Conservation (phyloP, 2,888 invertebrate genomes). For the Catotricha subobsoleta region DNA sequence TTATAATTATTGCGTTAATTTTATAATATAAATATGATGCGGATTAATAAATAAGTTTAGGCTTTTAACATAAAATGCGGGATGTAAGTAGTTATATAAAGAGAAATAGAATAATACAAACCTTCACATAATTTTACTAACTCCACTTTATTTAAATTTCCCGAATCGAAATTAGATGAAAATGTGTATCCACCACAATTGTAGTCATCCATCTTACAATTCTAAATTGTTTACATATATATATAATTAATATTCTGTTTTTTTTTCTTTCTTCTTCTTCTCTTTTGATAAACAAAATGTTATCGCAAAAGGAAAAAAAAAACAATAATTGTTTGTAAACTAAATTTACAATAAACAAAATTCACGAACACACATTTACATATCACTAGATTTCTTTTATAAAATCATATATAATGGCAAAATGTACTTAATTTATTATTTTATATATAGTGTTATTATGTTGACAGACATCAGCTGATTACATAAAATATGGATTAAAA, state of each 20-base stretch:
- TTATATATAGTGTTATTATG: no score
- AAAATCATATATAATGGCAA: no score
- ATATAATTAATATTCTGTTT: neutral
- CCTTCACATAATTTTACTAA: conserved; percentile 40
- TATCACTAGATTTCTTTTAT: neutral
- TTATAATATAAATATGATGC: no score
- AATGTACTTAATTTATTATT: no score
- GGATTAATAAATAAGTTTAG: no score
- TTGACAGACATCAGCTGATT: conserved; percentile 2
- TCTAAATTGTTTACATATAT: no score
- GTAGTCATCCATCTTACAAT: conserved; percentile 22
- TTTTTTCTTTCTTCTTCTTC: neutral
- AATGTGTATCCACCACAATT: conserved; percentile 61
- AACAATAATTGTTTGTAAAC: neutral
- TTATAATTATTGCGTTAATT: no score
- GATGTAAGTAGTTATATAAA: neutral
- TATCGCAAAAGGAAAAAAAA: neutral
- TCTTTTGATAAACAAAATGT: neutral
- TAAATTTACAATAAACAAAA: neutral
- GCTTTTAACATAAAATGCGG: neutral
- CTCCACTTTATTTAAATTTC: conserved; percentile 70
- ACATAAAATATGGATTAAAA: no score
- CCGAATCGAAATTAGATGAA: conserved; percentile 78
- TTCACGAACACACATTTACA: neutral
- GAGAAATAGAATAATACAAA: neutral